These are phyloP conservation scores for Nowickia ferox DNA, from an alignment of 2,888 invertebrate genomes.

Conservation along the genomic window DNA sequence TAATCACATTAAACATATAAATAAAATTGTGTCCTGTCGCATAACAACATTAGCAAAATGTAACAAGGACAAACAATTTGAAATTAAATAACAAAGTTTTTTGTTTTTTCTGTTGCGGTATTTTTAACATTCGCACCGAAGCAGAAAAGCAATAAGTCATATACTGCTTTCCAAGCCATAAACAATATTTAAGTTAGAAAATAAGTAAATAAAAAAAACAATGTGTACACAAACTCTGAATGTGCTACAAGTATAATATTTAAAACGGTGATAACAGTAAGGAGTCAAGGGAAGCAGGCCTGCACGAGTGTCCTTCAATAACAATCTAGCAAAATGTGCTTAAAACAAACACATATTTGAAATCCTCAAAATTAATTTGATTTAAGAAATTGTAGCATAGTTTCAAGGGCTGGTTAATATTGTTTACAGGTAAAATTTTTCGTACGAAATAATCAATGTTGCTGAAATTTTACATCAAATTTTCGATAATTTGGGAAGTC, in stretches of 20 bases:
- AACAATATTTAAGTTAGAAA: constrained; percentile 5
- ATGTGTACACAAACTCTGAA: not conserved
- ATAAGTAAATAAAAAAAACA: not conserved
- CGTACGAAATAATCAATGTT: too few relatives aligned
- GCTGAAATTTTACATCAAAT: too few relatives aligned
- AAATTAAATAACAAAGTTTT: constrained; percentile 46
- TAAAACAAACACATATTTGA: too few relatives aligned
- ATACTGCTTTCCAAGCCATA: constrained; percentile 15
- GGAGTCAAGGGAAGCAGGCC: not conserved
- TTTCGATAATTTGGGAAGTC: too few relatives aligned
- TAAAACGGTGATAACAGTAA: not conserved
- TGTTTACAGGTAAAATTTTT: too few relatives aligned
- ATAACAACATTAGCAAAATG: not conserved
- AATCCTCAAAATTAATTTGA: too few relatives aligned
- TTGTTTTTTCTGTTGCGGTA: not conserved
- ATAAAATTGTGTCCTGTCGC: constrained; percentile 31
- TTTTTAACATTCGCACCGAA: not conserved
- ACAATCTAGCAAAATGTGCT: too few relatives aligned
- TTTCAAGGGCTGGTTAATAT: too few relatives aligned
- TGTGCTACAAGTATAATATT: constrained; percentile 7
- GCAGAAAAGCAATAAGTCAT: constrained; percentile 22
- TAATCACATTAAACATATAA: constrained; percentile 8
- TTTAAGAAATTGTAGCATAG: too few relatives aligned
- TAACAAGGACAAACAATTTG: constrained; percentile 19
- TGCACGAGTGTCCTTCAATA: too few relatives aligned